Conservation (phyloP, 1,140 invertebrate species). For the Zaprionus inermis region DNA sequence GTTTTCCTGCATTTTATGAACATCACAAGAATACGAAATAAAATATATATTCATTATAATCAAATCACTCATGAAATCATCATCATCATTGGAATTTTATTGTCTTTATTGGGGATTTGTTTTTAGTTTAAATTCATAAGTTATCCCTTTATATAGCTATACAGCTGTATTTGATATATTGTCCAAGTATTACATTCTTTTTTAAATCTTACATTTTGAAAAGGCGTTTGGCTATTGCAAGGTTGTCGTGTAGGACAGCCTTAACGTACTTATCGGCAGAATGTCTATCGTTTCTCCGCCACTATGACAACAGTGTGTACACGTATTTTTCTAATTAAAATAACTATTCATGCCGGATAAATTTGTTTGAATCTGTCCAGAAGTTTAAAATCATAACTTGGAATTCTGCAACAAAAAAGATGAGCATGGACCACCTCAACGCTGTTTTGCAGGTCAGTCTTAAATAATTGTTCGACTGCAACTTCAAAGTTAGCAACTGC, state of each 20-base stretch:
- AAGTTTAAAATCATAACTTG: background rate
- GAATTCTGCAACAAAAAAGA: too few species aligned
- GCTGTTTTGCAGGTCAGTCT: too few species aligned
- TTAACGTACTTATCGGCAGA: background rate
- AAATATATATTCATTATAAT: background rate
- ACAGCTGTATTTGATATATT: background rate
- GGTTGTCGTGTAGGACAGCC: background rate
- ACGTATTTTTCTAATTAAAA: slow-evolving; percentile 2
- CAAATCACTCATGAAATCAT: background rate
- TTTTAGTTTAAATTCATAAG: too few species aligned
- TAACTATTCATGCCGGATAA: too few species aligned
- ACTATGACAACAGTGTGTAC: slow-evolving; percentile 3
- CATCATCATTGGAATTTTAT: background rate
- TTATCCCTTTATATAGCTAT: too few species aligned
- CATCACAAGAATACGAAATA: background rate
- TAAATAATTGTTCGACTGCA: too few species aligned
- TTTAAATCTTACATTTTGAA: background rate
- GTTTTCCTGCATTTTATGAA: background rate
- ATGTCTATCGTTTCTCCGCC: slow-evolving; percentile 7
- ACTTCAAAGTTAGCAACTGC: too few species aligned
- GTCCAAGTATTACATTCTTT: background rate
- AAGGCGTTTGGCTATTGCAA: background rate
- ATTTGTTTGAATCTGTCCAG: too few species aligned
- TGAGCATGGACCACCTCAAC: too few species aligned
- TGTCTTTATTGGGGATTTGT: too few species aligned